Evolutionary conservation across 2,113 vertebrate genomes (phyloP).

Genomic region (Sterrhoptilus dennistouni): DNA sequence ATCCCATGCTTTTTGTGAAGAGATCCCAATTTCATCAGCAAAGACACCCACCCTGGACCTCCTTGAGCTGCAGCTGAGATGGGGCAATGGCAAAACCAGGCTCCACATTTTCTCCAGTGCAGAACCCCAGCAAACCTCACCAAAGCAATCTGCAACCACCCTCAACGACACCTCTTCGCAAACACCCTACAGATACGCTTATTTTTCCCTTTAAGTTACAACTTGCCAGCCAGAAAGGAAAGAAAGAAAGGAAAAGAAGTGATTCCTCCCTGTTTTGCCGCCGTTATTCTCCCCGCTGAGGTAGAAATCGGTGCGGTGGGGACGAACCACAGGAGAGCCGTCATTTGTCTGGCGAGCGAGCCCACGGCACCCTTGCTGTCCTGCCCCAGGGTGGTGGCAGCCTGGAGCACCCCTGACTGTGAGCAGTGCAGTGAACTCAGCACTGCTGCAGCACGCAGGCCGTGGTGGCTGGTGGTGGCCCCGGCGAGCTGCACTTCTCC

Average conservation of each 20-base stretch:
- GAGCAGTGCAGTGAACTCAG: conserved; percentile 45
- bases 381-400: background rate
- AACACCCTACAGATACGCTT: background rate
- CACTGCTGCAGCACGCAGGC: conserved; percentile 79
- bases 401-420: rapidly evolving
- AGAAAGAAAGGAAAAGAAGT: background rate
- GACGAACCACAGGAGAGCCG: conserved; percentile 71
- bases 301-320: conserved; percentile 86
- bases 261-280: background rate
- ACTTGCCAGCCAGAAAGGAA: background rate
- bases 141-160: background rate
- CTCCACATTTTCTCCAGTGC: background rate
- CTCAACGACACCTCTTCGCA: background rate
- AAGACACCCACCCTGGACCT: background rate
- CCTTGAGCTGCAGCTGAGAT: background rate
- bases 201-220: background rate
- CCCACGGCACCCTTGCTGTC: background rate
- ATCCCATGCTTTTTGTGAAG: background rate
- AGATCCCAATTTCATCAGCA: background rate
- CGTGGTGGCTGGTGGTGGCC: conserved; percentile 52
- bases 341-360: conserved; percentile 6
- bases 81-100: background rate
- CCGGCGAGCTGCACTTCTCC: conserved; percentile 77
- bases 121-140: background rate
- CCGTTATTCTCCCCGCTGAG: conserved; percentile 77